These are phyloP conservation scores for Apogon talboti DNA, from an alignment of 2,797 vertebrate species.

Conservation along the genomic window DNA sequence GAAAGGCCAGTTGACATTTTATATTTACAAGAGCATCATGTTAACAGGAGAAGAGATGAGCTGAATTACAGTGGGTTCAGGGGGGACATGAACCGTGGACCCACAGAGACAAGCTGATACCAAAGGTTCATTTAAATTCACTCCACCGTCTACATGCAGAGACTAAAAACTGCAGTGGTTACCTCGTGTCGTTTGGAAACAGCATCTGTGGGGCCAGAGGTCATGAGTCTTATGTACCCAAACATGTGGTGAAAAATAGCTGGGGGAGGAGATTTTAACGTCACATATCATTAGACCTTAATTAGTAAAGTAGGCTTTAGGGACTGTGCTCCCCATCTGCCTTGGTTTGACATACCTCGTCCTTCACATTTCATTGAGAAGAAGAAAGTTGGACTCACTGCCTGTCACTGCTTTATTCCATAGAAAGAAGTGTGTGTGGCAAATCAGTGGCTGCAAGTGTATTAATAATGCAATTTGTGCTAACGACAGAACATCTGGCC, in stretches of 20 bases:
- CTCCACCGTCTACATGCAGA: background rate
- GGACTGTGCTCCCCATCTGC: slow-evolving; percentile 64
- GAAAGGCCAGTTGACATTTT: slow-evolving; percentile 20
- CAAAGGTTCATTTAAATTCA: slow-evolving; percentile 39
- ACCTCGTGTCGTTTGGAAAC: slow-evolving; percentile 27
- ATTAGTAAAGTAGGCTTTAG: slow-evolving; percentile 67
- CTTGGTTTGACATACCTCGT: slow-evolving; percentile 48
- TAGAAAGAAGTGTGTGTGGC: slow-evolving; percentile 3
- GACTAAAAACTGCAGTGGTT: slow-evolving; percentile 38
- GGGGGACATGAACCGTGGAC: slow-evolving; percentile 6
- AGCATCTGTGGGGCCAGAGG: slow-evolving; percentile 73
- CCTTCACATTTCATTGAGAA: slow-evolving; percentile 56
- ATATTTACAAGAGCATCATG: slow-evolving; percentile 9
- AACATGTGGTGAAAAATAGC: slow-evolving; percentile 66
- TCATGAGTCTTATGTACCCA: slow-evolving; percentile 48
- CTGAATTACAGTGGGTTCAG: slow-evolving; percentile 4
- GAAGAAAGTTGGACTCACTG: slow-evolving; percentile 20
- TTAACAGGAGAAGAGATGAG: background rate
- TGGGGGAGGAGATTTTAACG: slow-evolving; percentile 48
- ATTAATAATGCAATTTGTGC: slow-evolving; percentile 47
- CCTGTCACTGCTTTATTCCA: background rate
- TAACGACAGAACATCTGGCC: slow-evolving; percentile 45
- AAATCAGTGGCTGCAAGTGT: slow-evolving; percentile 5
- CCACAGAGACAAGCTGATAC: background rate
- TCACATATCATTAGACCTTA: slow-evolving; percentile 65